These are phyloP conservation scores for Eremobia ochroleuca DNA, from an alignment of 2,888 invertebrate species.

Conservation along the genomic window DNA sequence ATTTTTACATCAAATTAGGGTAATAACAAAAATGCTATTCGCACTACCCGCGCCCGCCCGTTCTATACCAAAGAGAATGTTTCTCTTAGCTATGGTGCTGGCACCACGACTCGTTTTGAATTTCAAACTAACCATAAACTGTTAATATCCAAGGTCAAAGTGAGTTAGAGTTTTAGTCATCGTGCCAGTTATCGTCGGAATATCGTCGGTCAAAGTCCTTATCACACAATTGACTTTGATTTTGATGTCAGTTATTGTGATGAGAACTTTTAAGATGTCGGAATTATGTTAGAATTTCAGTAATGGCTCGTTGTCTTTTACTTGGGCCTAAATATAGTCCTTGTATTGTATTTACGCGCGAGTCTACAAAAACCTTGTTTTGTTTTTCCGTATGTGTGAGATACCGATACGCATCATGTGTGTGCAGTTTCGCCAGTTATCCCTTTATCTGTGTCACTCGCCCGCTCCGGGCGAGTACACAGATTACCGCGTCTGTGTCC, in stretches of 20 bases:
- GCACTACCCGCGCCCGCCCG: slow-evolving; percentile 9
- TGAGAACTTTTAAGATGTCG: background rate
- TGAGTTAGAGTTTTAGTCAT: too few species aligned
- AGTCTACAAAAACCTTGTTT: background rate
- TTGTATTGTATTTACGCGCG: background rate
- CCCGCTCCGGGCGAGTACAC: too few species aligned
- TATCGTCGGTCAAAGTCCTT: too few species aligned
- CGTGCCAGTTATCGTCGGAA: background rate
- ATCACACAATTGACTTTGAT: background rate
- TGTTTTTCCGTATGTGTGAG: background rate
- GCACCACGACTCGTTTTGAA: slow-evolving; percentile 25
- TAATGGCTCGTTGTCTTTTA: background rate
- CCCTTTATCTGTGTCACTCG: too few species aligned
- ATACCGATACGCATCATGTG: background rate
- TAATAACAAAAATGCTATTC: slow-evolving; percentile 10
- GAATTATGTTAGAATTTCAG: background rate
- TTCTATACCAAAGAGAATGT: slow-evolving; percentile 37
- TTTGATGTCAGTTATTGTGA: background rate
- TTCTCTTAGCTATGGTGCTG: slow-evolving; percentile 27
- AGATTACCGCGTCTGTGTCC: too few species aligned
- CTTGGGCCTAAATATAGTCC: background rate
- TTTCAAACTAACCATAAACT: slow-evolving; percentile 17
- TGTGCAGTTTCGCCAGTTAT: background rate
- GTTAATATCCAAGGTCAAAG: background rate
- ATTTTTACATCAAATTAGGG: slow-evolving; percentile 50